Base-by-base conservation (phyloP, 92 coral and sea anemone genomes). In the Porites lobata region DNA sequence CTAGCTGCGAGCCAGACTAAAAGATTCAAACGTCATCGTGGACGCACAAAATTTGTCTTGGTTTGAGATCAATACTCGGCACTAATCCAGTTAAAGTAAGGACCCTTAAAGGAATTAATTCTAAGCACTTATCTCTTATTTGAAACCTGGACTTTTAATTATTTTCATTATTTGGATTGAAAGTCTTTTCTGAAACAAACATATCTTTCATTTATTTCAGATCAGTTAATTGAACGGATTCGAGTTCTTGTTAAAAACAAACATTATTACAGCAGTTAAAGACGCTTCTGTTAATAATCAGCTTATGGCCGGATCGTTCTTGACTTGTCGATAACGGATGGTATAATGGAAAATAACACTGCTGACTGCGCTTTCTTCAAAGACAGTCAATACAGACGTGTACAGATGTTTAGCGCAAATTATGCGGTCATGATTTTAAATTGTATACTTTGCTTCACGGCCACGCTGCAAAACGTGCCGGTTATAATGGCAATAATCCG, bases 321-420 rank as follows among this genome's bases (percentile, higher is more conserved):
- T 3, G 19, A 54, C 76, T 71, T n/a, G 47, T 12, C 21, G n/a
- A 56, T 20, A 17, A 22, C 15, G 57, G 68, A 8, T 29, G 43
- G 32, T 13, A 65, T 21, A 64, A 78, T 78, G 83, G 83, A 78
- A 64, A 78, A 78, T 38, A 11, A 47, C 12, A 26, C 83, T 17
- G 47, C 20, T 26, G 19, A 64, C n/a, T 78, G 83, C 83, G 43
- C 83, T 17, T 78, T 78, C 72, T 32, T 78, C 61, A 78, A 63
- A 3, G 83, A 78, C 58, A 78, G 83, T 21, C 72, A 70, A 8
- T 2, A 11, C 6, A 78, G 83, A 14, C 70, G 72, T 18, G 14
- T 43, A 17, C 6, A 12, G 11, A 78, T 78, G 83, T 78, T 62
- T 43, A 19, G 71, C 61, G 63, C 72, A 2, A 78, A 78, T 50